Base-by-base conservation (phyloP, 2,888 invertebrate genomes). In the Tanytarsus gracilentus region DNA sequence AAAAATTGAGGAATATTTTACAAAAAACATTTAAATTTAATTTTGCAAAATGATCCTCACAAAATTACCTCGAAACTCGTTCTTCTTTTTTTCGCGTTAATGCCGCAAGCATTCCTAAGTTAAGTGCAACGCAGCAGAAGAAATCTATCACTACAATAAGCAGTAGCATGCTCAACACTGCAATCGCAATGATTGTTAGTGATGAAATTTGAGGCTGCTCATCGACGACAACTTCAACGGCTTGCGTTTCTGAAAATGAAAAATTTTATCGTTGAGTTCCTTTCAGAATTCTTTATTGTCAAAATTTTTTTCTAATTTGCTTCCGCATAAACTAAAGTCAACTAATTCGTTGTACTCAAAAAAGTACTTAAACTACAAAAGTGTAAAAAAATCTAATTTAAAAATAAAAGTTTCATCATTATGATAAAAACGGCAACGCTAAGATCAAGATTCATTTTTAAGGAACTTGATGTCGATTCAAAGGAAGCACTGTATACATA, bases 121-220 rank as follows among this genome's bases (percentile, higher is more conserved):
- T 70, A 4, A 72, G 79, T 74, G 78, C 83, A 76, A 83, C 79
- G 71, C 85, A 86, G 70, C 94, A 91, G 36, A 88, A 79, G 7
- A 93, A 77, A 71, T 97, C 96, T 66, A 95, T 83, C 64, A 95
- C 77, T 66, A 95, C 75, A 63, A 94, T 77, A 64, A 93, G 79
- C 64, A 89, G 75, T 55, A 89, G 78, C 49, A 94, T 82, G 50
- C 89, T 86, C 40, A 85, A 86, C 62, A 94, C 78, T 29, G 93
- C 88, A 66, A 94, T 83, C 63, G 88, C 89, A 66, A 94, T 86
- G 67, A 95, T 88, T 61, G 87, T 81, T 11, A 83, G 82, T 27
- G 74, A 74, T 8, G 72, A 71, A 29, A 60, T 33, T n/a, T 33
- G n/a, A 21, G 25, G 18, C 11, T 27, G 49, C 8, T 30, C 26